phyloP scores from a whole-genome alignment of 2,888 invertebrate genomes.

The Ophion ventricosus region DNA sequence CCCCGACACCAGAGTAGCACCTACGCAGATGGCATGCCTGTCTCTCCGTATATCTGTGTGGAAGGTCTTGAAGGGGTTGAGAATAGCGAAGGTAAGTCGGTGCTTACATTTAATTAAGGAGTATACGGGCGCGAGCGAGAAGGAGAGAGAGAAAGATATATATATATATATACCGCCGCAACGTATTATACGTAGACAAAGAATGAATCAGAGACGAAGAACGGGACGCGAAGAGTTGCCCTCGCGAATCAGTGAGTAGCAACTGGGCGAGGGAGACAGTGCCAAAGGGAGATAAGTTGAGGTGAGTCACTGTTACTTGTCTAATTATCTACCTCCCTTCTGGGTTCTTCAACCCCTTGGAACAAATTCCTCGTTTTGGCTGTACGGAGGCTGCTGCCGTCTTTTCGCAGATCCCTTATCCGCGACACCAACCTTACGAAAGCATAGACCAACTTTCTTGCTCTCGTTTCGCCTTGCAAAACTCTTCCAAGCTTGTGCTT shows the following conservation, averaged over 20 bases:
- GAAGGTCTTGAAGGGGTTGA: conserved; percentile 62
- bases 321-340: conserved; percentile 78
- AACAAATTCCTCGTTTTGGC: conserved; percentile 69
- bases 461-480: conserved; percentile 41
- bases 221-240: conserved; percentile 57
- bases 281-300: conserved; percentile 58
- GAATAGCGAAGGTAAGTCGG: conserved; percentile 75
- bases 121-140: conserved; percentile 74
- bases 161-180: background rate
- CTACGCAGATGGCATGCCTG: conserved; percentile 23
- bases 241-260: conserved; percentile 45
- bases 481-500: conserved; percentile 39
- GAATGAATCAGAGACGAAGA: conserved; percentile 50
- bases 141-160: no score
- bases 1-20: conserved; percentile 40
- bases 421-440: conserved; percentile 16
- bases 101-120: conserved; percentile 81
- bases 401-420: conserved; percentile 35
- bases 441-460: conserved; percentile 46
- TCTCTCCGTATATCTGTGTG: conserved; percentile 43
- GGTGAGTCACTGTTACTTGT: conserved; percentile 78
- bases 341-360: conserved; percentile 51
- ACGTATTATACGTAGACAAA: conserved; percentile 11
- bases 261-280: conserved; percentile 42
- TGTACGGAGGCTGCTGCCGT: conserved; percentile 57